Percentiles rank a stretch among this genome's conserved stretches.
phyloP scores from a whole-genome alignment of 2,113 vertebrate species.

The Rhea americana region DNA sequence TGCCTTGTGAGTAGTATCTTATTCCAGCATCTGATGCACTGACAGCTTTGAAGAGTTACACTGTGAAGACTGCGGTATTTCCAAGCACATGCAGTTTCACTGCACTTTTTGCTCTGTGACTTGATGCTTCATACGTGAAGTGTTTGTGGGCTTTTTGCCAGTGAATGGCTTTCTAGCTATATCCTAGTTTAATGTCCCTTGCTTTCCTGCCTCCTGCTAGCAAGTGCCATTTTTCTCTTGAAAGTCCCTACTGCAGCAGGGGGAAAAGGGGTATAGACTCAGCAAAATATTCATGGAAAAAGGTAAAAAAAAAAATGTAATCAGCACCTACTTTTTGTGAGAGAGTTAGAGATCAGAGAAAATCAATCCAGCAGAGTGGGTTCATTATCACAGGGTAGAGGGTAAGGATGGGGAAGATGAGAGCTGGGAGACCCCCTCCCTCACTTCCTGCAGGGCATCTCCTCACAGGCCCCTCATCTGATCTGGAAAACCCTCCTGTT shows the following conservation, averaged over 20 bases:
- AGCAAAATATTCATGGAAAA: neutral
- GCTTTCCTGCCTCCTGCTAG: conserved; percentile 35
- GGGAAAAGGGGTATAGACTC: neutral
- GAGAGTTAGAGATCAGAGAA: conserved; percentile 11
- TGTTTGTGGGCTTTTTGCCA: conserved; percentile 18
- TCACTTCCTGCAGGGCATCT: neutral
- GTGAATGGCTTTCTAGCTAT: neutral
- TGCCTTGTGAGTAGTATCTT: neutral
- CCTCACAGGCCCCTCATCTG: neutral
- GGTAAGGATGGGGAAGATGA: neutral
- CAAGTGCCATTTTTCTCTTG: neutral
- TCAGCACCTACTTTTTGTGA: conserved; percentile 28
- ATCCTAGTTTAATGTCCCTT: neutral
- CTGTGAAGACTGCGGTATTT: neutral
- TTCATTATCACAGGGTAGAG: neutral
- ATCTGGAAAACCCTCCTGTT: neutral
- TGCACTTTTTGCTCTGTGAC: conserved; percentile 14
- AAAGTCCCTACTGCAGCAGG: neutral
- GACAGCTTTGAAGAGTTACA: conserved; percentile 15
- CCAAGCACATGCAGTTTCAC: conserved; percentile 21
- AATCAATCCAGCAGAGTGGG: neutral
- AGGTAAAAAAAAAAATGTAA: rapidly evolving
- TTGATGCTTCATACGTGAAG: conserved; percentile 25
- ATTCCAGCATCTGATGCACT: neutral
- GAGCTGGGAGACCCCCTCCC: neutral